Evolutionary conservation across 2,113 vertebrate genomes (phyloP).

Genomic region (Brienomyrus brachyistius): DNA sequence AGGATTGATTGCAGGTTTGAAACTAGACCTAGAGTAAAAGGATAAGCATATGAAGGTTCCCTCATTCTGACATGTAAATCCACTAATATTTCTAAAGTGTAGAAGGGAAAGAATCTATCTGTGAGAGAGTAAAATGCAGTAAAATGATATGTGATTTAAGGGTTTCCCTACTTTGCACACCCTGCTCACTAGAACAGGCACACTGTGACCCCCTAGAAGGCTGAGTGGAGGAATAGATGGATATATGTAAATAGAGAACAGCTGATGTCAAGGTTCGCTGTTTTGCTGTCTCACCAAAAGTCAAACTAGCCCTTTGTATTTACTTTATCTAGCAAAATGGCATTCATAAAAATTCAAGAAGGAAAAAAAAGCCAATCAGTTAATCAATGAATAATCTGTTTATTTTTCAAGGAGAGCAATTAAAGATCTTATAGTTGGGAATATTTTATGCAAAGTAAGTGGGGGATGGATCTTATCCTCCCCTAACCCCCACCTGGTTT

Average conservation of each 20-base stretch:
- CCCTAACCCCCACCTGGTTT: background rate
- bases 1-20: background rate
- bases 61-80: background rate
- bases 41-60: background rate
- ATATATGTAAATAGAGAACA: background rate
- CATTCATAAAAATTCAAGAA: background rate
- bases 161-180: background rate
- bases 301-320: background rate
- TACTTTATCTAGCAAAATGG: background rate
- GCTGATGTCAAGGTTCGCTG: background rate
- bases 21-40: background rate
- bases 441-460: slow-evolving; percentile 30
- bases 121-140: background rate
- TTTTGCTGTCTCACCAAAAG: background rate
- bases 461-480: background rate
- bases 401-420: background rate
- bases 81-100: background rate
- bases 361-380: background rate
- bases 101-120: background rate
- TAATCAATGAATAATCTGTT: background rate
- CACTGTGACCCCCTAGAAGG: background rate
- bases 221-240: background rate
- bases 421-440: background rate
- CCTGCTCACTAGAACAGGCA: background rate
- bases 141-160: background rate